Evolutionary conservation across 2,113 vertebrate species (phyloP).

Genomic region (Sinocyclocheilus maitianheensis): DNA sequence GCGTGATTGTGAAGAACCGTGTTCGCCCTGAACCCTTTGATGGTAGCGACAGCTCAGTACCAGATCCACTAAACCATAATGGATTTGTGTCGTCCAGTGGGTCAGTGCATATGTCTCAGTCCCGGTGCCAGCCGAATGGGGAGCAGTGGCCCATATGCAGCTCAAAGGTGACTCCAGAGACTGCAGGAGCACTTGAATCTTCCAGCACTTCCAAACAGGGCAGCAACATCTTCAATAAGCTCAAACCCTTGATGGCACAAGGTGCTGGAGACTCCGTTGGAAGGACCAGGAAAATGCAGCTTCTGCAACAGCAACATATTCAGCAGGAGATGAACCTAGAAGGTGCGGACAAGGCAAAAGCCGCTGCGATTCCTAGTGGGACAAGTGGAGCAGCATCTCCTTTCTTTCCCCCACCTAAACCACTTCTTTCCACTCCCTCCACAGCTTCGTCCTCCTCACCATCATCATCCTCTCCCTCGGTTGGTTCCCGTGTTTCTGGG

Average conservation of each 20-base stretch:
- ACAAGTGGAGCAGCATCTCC: conserved; percentile 61
- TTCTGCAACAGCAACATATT: conserved; percentile 75
- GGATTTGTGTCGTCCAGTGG: conserved; percentile 68
- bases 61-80: conserved; percentile 64
- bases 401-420: conserved; percentile 61
- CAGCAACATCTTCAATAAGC: conserved; percentile 76
- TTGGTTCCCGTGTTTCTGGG: conserved; percentile 52
- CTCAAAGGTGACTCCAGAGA: conserved; percentile 63
- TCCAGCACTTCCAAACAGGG: conserved; percentile 54
- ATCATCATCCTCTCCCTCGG: conserved; percentile 64
- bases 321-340: conserved; percentile 73
- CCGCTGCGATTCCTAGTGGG: conserved; percentile 62
- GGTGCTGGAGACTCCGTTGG: conserved; percentile 75
- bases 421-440: conserved; percentile 42
- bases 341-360: conserved; percentile 67
- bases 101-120: conserved; percentile 65
- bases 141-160: conserved; percentile 74
- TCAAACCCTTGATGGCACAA: conserved; percentile 77
- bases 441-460: conserved; percentile 57
- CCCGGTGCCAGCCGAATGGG: conserved; percentile 76
- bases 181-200: conserved; percentile 52
- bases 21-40: conserved; percentile 84
- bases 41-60: conserved; percentile 32
- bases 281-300: conserved; percentile 77
- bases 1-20: conserved; percentile 95